These are phyloP conservation scores for Ceratosolen solmsi DNA, from an alignment of 1,140 invertebrate species.

Conservation along the genomic window DNA sequence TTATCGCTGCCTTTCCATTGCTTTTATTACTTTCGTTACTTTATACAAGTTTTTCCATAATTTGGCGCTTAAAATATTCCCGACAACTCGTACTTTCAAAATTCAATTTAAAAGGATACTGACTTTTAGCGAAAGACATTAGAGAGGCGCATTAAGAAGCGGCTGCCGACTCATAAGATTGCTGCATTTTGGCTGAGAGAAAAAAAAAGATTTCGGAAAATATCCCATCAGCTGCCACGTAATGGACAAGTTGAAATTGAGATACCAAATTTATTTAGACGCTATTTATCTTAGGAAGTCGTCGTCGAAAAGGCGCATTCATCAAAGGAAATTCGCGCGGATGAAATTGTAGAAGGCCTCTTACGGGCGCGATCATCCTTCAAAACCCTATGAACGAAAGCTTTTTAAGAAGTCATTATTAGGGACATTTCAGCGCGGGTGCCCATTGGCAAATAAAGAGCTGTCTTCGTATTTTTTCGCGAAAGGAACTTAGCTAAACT, in stretches of 20 bases:
- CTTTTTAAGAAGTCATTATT: slow-evolving; percentile 11
- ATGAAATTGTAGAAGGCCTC: not conserved
- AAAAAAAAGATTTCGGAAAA: not conserved
- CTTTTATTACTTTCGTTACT: slow-evolving; percentile 8
- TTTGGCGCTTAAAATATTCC: not conserved
- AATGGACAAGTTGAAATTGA: not conserved
- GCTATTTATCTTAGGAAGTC: not conserved
- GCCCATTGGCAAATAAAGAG: not conserved
- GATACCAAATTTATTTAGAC: not conserved
- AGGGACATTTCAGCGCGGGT: not conserved
- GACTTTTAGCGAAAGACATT: slow-evolving; percentile 4
- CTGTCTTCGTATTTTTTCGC: not conserved
- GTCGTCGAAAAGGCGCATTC: not conserved
- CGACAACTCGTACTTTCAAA: not conserved
- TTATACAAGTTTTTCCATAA: not conserved
- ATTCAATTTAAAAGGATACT: not conserved
- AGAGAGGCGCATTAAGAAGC: not conserved
- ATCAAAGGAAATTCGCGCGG: not conserved
- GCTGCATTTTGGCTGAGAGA: not conserved
- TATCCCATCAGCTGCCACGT: not conserved
- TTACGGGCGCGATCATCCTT: not conserved
- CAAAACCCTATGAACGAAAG: not conserved
- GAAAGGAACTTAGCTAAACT: slow-evolving; percentile 1
- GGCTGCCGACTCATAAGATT: not conserved
- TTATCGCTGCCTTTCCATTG: not conserved